Conservation (phyloP, 2,888 invertebrate genomes). For the Himalopsyche tibetana region DNA sequence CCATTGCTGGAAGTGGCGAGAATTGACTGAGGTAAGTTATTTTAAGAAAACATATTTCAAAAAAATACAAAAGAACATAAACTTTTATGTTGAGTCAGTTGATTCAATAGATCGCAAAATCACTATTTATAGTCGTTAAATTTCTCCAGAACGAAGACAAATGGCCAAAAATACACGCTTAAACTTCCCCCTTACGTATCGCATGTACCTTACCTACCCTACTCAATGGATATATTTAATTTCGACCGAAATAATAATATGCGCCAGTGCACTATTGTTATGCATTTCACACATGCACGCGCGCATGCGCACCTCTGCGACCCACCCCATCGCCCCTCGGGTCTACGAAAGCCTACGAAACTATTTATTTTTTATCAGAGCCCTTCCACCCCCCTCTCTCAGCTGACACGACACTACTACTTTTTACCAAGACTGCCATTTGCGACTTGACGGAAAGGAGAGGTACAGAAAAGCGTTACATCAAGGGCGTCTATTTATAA, state of each 20-base stretch:
- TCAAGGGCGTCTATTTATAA: neutral
- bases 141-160: slow-evolving; percentile 16
- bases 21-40: too few species aligned
- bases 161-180: slow-evolving; percentile 24
- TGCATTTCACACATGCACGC: slow-evolving; percentile 60
- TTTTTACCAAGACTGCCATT: neutral
- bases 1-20: too few species aligned
- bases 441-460: neutral
- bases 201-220: slow-evolving; percentile 20
- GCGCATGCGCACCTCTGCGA: slow-evolving; percentile 49
- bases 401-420: neutral
- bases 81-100: too few species aligned
- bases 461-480: neutral
- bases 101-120: neutral
- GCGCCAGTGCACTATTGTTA: slow-evolving; percentile 65
- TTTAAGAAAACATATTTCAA: too few species aligned
- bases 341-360: slow-evolving; percentile 46
- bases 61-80: too few species aligned
- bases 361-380: slow-evolving; percentile 60
- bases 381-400: slow-evolving; percentile 46
- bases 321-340: slow-evolving; percentile 46
- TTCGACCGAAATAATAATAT: slow-evolving; percentile 64
- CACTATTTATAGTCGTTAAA: slow-evolving; percentile 3
- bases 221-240: slow-evolving; percentile 61
- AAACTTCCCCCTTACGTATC: neutral